Evolutionary conservation across 2,797 vertebrate species (phyloP).

Genomic region (Graptemys geographica): DNA sequence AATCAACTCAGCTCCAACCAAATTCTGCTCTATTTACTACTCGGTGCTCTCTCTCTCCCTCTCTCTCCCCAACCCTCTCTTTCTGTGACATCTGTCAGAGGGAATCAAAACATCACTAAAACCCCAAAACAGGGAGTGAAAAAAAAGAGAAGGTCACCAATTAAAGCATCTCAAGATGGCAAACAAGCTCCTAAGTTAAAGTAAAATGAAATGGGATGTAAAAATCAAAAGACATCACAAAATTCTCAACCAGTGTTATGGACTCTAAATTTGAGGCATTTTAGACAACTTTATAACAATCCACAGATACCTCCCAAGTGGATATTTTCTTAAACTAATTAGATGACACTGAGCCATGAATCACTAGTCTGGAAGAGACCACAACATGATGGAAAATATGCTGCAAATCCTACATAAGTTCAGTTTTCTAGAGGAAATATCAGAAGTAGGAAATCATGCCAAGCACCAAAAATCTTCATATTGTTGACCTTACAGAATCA

Average conservation of each 20-base stretch:
- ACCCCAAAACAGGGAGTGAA: background rate
- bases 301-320: background rate
- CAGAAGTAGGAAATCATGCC: background rate
- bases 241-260: background rate
- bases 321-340: background rate
- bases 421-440: background rate
- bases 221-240: background rate
- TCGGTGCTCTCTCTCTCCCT: background rate
- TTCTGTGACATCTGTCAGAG: background rate
- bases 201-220: background rate
- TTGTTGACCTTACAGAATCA: too few relatives aligned
- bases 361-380: background rate
- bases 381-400: background rate
- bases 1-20: background rate
- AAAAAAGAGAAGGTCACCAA: background rate
- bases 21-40: background rate
- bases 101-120: background rate
- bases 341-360: background rate
- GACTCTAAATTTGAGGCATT: background rate
- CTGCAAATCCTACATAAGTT: background rate
- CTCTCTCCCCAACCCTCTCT: background rate
- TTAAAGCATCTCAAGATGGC: background rate
- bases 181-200: background rate
- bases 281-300: background rate
- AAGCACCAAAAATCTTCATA: too few relatives aligned